phyloP scores from a whole-genome alignment of 2,113 vertebrate genomes.

The Rana temporaria region DNA sequence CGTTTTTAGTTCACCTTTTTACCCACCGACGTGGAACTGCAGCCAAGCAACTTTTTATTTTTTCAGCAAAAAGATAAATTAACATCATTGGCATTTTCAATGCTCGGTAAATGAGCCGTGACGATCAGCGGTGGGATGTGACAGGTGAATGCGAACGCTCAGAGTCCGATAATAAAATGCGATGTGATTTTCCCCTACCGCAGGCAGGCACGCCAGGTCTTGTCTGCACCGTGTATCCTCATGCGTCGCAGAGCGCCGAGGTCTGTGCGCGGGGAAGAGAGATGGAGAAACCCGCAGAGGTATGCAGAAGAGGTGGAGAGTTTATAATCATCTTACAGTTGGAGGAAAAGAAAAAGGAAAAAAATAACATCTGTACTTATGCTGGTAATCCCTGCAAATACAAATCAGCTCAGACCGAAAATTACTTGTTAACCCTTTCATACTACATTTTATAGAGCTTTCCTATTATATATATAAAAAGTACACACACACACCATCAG shows the following conservation, averaged over 20 bases:
- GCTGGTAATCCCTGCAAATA: constrained; percentile 56
- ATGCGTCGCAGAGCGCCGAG: neutral
- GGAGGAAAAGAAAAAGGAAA: constrained; percentile 58
- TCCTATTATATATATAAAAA: no score
- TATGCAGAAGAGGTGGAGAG: neutral
- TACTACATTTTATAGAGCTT: no score
- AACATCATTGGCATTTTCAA: no score
- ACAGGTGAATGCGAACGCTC: neutral
- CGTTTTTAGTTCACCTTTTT: no score
- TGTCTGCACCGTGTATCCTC: neutral
- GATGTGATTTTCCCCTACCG: neutral
- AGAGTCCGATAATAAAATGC: constrained; percentile 24
- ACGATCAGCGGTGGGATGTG: constrained; percentile 1
- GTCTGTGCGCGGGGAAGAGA: no score
- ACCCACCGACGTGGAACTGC: no score
- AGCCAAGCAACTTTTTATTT: no score
- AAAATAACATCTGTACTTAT: constrained; percentile 58
- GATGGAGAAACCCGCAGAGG: no score
- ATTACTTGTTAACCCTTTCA: constrained; percentile 19
- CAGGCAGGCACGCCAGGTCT: neutral
- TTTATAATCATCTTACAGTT: constrained; percentile 66
- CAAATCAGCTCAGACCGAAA: constrained; percentile 57
- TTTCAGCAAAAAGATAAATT: no score
- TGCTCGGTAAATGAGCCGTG: constrained; percentile 27
- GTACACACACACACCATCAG: no score